Evolutionary conservation across 2,888 invertebrate species (phyloP).

Genomic region (Eudasyphora cyanicolor): DNA sequence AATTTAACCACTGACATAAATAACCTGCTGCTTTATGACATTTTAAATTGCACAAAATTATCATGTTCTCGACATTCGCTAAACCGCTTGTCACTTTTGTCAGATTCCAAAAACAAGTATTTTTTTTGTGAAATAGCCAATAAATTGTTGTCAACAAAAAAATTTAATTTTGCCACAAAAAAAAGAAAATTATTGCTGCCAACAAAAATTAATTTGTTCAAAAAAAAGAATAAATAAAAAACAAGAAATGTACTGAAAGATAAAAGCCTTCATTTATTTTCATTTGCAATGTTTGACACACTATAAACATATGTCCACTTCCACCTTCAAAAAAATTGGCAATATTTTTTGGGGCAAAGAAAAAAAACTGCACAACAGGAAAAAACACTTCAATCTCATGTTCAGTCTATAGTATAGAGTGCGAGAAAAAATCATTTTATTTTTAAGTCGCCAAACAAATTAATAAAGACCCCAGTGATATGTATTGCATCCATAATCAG

Average conservation of each 20-base stretch:
- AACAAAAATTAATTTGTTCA: too few species aligned
- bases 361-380: not conserved
- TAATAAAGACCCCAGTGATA: not conserved
- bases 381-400: not conserved
- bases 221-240: too few species aligned
- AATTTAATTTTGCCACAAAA: too few species aligned
- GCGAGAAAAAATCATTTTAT: not conserved
- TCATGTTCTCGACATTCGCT: not conserved
- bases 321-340: too few species aligned
- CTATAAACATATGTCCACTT: too few species aligned
- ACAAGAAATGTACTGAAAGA: too few species aligned
- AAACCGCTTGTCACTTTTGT: not conserved
- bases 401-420: not conserved
- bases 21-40: not conserved
- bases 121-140: not conserved
- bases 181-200: too few species aligned
- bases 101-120: not conserved
- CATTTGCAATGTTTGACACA: not conserved
- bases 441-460: not conserved
- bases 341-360: not conserved
- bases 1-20: not conserved
- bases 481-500: not conserved
- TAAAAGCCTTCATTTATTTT: not conserved
- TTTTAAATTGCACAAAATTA: not conserved
- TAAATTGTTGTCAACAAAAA: too few species aligned